phyloP scores from a whole-genome alignment of 37 sponge, comb jelly and placozoan species.

The Tethya wilhelma region DNA sequence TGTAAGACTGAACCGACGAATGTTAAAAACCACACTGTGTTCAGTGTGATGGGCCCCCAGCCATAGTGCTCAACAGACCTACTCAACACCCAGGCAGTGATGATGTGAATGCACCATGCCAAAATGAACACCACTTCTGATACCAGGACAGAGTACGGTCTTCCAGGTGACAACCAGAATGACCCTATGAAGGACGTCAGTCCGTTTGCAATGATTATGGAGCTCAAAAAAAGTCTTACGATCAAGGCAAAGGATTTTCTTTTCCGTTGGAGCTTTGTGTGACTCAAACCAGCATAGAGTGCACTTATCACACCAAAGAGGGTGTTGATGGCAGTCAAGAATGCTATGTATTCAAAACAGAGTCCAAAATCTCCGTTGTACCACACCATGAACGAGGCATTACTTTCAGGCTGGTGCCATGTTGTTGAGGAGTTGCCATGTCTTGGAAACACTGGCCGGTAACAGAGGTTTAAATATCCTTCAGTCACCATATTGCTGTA shows the following conservation, averaged over 20 bases:
- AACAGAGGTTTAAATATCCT: constrained; percentile 36
- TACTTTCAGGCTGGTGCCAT: neutral
- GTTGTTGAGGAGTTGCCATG: neutral
- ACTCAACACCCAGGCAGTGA: constrained; percentile 24
- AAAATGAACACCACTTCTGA: constrained; percentile 15
- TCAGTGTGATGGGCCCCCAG: constrained; percentile 60
- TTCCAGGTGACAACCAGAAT: constrained; percentile 27
- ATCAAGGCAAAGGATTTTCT: constrained; percentile 20
- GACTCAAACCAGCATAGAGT: constrained; percentile 43
- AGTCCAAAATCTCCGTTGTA: constrained; percentile 54
- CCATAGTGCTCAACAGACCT: constrained; percentile 54
- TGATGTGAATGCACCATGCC: constrained; percentile 40
- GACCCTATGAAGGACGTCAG: constrained; percentile 25
- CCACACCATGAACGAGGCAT: constrained; percentile 57
- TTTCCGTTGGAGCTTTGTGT: constrained; percentile 28
- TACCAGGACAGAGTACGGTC: constrained; percentile 43
- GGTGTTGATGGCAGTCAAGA: constrained; percentile 9
- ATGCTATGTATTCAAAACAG: constrained; percentile 60
- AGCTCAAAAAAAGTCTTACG: constrained; percentile 22
- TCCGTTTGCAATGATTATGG: constrained; percentile 11
- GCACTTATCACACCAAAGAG: constrained; percentile 54
- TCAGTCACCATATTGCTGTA: too few relatives aligned
- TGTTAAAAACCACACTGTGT: constrained; percentile 52
- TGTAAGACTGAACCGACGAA: constrained; percentile 39
- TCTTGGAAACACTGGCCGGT: constrained; percentile 7